Evolutionary conservation across 2,797 vertebrate genomes (phyloP).

Genomic region (Microtus obscurus): DNA sequence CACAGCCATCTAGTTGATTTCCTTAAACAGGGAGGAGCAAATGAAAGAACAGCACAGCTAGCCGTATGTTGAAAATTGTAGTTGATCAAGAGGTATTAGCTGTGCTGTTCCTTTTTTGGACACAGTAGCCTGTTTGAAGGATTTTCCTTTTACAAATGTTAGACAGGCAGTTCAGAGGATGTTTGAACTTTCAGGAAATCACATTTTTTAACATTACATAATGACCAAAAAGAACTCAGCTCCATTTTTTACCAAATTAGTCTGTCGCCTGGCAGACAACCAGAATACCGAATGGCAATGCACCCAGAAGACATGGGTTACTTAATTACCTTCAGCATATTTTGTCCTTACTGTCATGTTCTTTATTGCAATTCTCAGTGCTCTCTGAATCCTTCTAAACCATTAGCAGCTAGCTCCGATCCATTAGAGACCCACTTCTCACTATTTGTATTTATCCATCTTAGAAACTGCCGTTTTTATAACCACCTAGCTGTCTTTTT

Average conservation of each 20-base stretch:
- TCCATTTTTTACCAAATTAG: constrained; percentile 32
- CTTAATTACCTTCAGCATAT: constrained; percentile 46
- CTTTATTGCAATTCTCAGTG: constrained; percentile 11
- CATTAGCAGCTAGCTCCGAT: constrained; percentile 70
- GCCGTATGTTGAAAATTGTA: not conserved
- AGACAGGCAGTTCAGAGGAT: not conserved
- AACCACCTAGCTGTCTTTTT: constrained; percentile 83
- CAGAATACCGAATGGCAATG: not conserved
- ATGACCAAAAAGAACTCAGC: not conserved
- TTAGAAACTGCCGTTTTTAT: constrained; percentile 73
- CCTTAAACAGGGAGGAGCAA: constrained; percentile 18
- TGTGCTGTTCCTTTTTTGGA: not conserved
- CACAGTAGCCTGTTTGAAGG: not conserved
- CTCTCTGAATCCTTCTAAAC: constrained; percentile 68
- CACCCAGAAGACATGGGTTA: not conserved
- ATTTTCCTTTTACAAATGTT: constrained; percentile 48
- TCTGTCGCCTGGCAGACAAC: not conserved
- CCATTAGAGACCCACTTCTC: constrained; percentile 70
- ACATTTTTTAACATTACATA: constrained; percentile 41
- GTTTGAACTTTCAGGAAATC: not conserved
- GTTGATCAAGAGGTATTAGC: constrained; percentile 20
- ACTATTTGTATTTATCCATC: constrained; percentile 55
- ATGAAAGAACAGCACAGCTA: not conserved
- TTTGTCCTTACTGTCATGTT: constrained; percentile 33
- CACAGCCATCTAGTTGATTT: not conserved